Evolutionary conservation across 1,140 invertebrate genomes (phyloP).

Genomic region (Drosophila neocordata): DNA sequence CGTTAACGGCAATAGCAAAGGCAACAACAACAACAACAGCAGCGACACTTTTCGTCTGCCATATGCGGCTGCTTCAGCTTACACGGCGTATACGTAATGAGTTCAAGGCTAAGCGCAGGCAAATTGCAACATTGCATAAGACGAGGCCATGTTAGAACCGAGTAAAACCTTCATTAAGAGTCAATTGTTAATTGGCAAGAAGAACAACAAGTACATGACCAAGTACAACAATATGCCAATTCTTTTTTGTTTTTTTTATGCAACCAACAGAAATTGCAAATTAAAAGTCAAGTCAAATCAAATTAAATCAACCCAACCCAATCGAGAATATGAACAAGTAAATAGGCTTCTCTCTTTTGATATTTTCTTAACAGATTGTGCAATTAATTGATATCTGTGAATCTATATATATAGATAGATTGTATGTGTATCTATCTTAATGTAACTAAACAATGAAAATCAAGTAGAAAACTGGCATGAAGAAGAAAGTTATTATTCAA

Average conservation of each 20-base stretch:
- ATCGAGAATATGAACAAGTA: conserved; percentile 38
- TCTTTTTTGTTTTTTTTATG: conserved; percentile 3
- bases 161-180: conserved; percentile 57
- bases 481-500: conserved; percentile 75
- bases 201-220: conserved; percentile 13
- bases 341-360: conserved; percentile 25
- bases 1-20: neutral
- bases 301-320: conserved; percentile 52
- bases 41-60: conserved; percentile 20
- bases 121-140: conserved; percentile 48
- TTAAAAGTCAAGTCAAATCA: conserved; percentile 65
- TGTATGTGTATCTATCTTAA: neutral
- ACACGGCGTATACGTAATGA: conserved; percentile 71
- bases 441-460: conserved; percentile 1
- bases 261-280: conserved; percentile 52
- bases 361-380: neutral
- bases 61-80: conserved; percentile 7
- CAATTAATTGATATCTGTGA: neutral
- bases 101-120: conserved; percentile 57
- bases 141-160: conserved; percentile 30
- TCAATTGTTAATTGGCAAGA: conserved; percentile 70
- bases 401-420: neutral
- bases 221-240: neutral
- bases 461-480: neutral
- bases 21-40: neutral